Evolutionary conservation across 1,140 invertebrate species (phyloP), one percentile per base, ranked within the genome.

Genomic region (Metaphire vulgaris): DNA sequence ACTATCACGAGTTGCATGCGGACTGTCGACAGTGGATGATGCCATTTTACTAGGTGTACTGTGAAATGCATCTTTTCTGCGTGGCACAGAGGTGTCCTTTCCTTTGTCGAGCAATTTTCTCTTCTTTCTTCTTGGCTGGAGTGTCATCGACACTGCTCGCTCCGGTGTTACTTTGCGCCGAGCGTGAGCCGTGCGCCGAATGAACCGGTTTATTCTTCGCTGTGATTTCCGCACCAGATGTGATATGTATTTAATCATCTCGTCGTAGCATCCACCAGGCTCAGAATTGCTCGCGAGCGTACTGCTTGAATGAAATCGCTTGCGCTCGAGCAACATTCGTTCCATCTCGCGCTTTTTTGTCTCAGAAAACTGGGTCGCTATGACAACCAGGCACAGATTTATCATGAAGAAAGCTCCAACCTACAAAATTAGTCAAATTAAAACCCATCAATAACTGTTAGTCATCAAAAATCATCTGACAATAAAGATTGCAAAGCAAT

Each of bases 341-440:
- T 99, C 97, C 91, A 98, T 98, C 87, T 99, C 98, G 1, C 98
- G 90, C 85, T 99, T 98, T 86, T 99, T 99, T 29, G 98, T 99
- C 88, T 99, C 98, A 67, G 95, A 96, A 88, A 99, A 99, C 87
- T 99, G 98, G 14, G 98, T 99, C 67, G 98, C 98, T 85, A 99
- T 99, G 78, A 99, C 98, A 87, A 99, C 98, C 81, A 99, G 90
- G 89, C 97, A 99, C 74, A 99, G 90, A 87, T 99, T 99, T 87
- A 99, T 99, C 98, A 99, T 99, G 89, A 99, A 99, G 89, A 99
- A 99, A 66, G 97, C 99, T 76, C 98, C 98, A 85, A 99, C 99
- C 97, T 99, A 88, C 72, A 90, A 90, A 80, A 74, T 80, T 74
- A 81, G 21, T 56, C 41, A 6, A 56, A 56, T n/a, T n/a, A n/a